Evolutionary conservation across 2,113 vertebrate genomes (phyloP).

Genomic region (Bubo blakistoni): DNA sequence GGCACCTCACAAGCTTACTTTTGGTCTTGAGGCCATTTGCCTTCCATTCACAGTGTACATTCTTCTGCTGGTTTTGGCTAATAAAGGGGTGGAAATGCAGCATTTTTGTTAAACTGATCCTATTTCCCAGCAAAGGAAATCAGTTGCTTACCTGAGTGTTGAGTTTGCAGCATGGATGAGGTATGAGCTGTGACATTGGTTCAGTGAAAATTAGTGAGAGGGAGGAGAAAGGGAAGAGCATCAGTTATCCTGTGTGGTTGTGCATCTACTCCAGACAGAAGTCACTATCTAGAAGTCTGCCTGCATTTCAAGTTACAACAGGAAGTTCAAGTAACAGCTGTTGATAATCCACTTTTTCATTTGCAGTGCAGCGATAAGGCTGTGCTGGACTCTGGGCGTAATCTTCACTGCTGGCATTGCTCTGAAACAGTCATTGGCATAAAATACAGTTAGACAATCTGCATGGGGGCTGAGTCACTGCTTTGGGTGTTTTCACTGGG

Average conservation of each 20-base stretch:
- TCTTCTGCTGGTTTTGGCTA: background rate
- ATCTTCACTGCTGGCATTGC: background rate
- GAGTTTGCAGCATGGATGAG: background rate
- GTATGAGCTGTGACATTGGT: background rate
- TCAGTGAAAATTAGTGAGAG: background rate
- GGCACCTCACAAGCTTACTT: background rate
- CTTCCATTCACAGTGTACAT: background rate
- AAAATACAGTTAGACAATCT: background rate
- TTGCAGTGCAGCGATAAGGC: background rate
- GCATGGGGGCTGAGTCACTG: background rate
- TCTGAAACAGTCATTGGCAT: background rate
- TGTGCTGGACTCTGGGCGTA: background rate
- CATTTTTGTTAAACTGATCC: background rate
- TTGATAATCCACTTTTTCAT: background rate
- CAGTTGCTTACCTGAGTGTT: background rate
- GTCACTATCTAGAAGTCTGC: background rate
- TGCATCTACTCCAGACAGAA: background rate
- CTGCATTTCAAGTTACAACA: fast-evolving
- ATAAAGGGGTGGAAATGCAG: background rate
- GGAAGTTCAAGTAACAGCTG: background rate
- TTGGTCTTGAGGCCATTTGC: background rate
- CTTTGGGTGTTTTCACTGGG: background rate
- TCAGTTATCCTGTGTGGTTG: background rate
- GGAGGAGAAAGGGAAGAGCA: background rate
- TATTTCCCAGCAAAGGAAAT: background rate